A percentile compares a stretch with the other conserved stretches of the same genome.
phyloP scores from a whole-genome alignment of 2,888 invertebrate genomes.

The Diarsia mendica region DNA sequence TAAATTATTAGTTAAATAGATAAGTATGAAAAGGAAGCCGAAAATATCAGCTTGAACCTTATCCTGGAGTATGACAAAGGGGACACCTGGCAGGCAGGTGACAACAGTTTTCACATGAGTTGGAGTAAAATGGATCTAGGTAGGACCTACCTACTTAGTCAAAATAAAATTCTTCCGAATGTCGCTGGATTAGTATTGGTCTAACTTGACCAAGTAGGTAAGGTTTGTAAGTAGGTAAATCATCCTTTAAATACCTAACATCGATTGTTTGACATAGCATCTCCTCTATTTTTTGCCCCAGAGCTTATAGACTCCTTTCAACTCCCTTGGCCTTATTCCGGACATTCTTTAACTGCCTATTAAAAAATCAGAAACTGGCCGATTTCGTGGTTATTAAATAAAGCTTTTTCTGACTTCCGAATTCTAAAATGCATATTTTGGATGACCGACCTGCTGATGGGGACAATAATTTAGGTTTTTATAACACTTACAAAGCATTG shows the following conservation, averaged over 20 bases:
- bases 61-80: not conserved
- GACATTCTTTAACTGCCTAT: not conserved
- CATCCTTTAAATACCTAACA: not conserved
- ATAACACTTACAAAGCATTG: slow-evolving; percentile 24
- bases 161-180: slow-evolving; percentile 1
- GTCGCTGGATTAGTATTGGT: not conserved
- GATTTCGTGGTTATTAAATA: not conserved
- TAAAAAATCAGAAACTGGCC: not conserved
- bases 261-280: not conserved
- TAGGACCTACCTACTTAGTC: not conserved
- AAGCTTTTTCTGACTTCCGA: not conserved
- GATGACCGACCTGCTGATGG: slow-evolving; percentile 7
- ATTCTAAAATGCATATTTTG: not conserved
- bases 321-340: slow-evolving; percentile 1
- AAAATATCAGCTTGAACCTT: not conserved
- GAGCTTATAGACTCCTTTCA: not conserved
- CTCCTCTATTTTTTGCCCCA: not conserved
- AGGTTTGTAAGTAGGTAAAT: not conserved
- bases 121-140: not conserved
- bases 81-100: slow-evolving; percentile 33
- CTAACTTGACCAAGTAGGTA: no score
- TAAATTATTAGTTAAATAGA: not conserved
- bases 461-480: slow-evolving; percentile 20
- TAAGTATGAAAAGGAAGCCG: not conserved
- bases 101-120: slow-evolving; percentile 21